Base-by-base conservation (phyloP, 92 coral and sea anemone genomes). In the Porites rus region DNA sequence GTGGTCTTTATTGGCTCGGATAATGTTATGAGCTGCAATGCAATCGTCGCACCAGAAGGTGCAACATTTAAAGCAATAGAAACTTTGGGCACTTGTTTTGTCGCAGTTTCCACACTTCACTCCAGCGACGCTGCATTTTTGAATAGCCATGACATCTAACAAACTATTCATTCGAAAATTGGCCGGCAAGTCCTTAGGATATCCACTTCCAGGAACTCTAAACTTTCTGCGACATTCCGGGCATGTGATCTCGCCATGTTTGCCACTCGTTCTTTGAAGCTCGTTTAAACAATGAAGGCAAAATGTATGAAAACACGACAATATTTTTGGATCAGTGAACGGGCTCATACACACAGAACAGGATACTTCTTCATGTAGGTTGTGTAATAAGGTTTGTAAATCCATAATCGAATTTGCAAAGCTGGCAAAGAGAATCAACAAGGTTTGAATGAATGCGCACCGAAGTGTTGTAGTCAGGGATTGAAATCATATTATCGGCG, bases 91-190 rank as follows among this genome's bases (percentile, higher is more conserved):
- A 2, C 43, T 31, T 31, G 4, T 31, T 31, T 31, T 63, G 24
- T 50, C 80, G 78, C 90, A 87, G 81, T 87, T 87, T 43, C 54
- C 86, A 80, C 90, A 87, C 19, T 61, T 80, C 21, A 72, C 78
- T 25, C 67, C 65, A 1, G 74, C 12, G 13, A 65, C 14, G 16
- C 74, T 60, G 1, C 73, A 31, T 65, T 80, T 65, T 38, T 62
- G 72, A 72, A 80, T 87, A 13, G 75, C 81, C 18, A 87, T 64
- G 0, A 80, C 86, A 72, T 87, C 90, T 50, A 80, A 56, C 4
- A 87, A 78, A 38, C 84, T 80, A 82, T 81, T 87, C 51, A 87
- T 43, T 78, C 73, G 73, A 77, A 87, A 87, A 38, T 86, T 80
- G 67, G 86, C 19, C 2, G 90, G 90, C 51, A 87, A 67, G 25